A percentile compares a stretch with the other conserved stretches of the same genome.
Conservation (phyloP, 2,113 vertebrate genomes). For the Trogon melanurus region DNA sequence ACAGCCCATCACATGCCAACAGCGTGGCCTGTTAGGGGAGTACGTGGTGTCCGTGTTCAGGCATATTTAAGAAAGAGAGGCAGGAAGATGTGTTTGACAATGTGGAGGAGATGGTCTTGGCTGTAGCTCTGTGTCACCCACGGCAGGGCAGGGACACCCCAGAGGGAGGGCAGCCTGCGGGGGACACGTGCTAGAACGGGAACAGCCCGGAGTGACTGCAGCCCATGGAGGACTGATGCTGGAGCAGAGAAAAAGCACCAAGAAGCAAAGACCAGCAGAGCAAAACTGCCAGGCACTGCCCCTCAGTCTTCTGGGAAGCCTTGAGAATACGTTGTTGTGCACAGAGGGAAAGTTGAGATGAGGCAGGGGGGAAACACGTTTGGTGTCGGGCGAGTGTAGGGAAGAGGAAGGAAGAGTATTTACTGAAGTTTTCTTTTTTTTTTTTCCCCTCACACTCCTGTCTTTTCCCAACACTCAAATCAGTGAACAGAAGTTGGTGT, state of each 20-base stretch:
- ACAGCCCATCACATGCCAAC: fast-evolving
- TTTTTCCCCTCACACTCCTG: background rate
- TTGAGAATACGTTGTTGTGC: background rate
- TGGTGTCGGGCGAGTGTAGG: background rate
- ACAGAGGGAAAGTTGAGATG: background rate
- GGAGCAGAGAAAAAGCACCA: background rate
- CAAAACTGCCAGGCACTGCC: fast-evolving
- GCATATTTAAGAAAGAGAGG: background rate
- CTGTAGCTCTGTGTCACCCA: too few species aligned
- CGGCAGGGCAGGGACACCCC: background rate
- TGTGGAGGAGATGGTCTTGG: background rate
- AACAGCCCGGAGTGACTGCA: background rate
- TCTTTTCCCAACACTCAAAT: background rate
- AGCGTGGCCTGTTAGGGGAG: background rate
- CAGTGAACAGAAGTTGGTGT: background rate
- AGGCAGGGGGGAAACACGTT: background rate
- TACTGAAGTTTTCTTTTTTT: background rate
- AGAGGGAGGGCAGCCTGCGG: background rate
- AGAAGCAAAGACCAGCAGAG: background rate
- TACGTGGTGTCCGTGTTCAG: background rate
- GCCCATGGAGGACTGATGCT: background rate
- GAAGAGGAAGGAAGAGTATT: background rate
- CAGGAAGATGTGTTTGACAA: background rate
- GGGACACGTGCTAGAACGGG: background rate
- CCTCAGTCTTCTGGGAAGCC: fast-evolving